phyloP scores from a whole-genome alignment of 2,888 invertebrate species.

The Agrilus biguttatus region DNA sequence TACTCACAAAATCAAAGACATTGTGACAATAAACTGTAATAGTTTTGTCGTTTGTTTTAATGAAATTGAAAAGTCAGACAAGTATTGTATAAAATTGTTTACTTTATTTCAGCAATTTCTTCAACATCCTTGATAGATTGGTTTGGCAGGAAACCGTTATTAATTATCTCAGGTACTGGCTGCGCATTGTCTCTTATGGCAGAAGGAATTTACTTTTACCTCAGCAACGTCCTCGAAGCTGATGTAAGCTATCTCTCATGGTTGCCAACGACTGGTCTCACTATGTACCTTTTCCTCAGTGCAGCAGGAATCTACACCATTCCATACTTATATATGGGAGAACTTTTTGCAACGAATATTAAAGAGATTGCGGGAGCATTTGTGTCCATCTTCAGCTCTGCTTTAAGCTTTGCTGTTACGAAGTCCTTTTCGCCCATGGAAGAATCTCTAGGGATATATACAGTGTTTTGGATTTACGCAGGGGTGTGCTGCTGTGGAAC shows the following conservation, averaged over 20 bases:
- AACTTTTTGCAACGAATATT: conserved; percentile 47
- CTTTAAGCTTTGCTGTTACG: conserved; percentile 41
- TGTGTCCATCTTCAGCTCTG: conserved; percentile 40
- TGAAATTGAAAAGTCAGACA: too few relatives aligned
- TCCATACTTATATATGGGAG: conserved; percentile 47
- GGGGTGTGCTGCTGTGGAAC: conserved; percentile 38
- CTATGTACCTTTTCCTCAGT: conserved; percentile 43
- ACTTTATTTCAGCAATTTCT: conserved; percentile 5
- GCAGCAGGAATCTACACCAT: conserved; percentile 45
- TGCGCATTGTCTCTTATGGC: conserved; percentile 37
- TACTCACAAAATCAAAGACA: too few relatives aligned
- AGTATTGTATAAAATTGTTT: too few relatives aligned
- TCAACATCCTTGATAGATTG: conserved; percentile 29
- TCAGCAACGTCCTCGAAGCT: conserved; percentile 32
- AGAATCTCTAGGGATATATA: conserved; percentile 39
- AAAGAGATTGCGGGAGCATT: conserved; percentile 44
- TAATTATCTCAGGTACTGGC: conserved; percentile 38
- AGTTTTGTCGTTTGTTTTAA: too few relatives aligned
- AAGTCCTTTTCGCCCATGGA: conserved; percentile 44
- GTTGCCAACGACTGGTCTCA: conserved; percentile 39
- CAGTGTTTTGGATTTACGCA: conserved; percentile 44
- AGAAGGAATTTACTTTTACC: conserved; percentile 39
- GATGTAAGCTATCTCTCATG: conserved; percentile 31
- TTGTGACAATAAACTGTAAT: too few relatives aligned
- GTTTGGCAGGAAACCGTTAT: conserved; percentile 38